Percentiles rank a stretch among this genome's conserved stretches.
phyloP scores from a whole-genome alignment of 1,140 invertebrate species.

The Rhagoletis zephyria region DNA sequence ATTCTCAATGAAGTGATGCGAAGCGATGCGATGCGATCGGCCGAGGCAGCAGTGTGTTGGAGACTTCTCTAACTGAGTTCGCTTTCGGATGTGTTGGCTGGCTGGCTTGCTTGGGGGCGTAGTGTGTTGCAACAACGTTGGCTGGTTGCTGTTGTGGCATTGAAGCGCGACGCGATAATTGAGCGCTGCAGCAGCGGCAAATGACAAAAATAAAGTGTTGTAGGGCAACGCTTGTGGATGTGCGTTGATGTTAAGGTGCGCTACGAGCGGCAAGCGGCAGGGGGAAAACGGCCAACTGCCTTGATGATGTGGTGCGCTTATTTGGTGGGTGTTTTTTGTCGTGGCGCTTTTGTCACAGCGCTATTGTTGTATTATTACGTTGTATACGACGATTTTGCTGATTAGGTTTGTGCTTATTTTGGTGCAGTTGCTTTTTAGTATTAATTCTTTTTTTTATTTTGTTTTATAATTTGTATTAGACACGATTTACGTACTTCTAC shows the following conservation, averaged over 20 bases:
- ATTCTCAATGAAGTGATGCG: neutral
- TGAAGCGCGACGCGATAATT: slow-evolving; percentile 46
- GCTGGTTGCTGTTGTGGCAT: neutral
- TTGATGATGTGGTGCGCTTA: slow-evolving; percentile 8
- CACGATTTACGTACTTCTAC: neutral
- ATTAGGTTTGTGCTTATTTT: neutral
- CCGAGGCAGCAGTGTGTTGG: neutral
- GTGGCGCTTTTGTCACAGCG: slow-evolving; percentile 6
- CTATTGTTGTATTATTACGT: neutral
- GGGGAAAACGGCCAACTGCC: neutral
- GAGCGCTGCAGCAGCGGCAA: slow-evolving; percentile 26
- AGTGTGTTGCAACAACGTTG: slow-evolving; percentile 23
- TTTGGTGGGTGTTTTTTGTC: slow-evolving; percentile 23
- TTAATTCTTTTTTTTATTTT: neutral
- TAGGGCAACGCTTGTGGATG: neutral
- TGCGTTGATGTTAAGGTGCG: neutral
- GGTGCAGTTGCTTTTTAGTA: neutral
- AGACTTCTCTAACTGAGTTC: slow-evolving; percentile 13
- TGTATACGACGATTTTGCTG: neutral
- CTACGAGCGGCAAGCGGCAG: neutral
- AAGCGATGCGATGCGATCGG: neutral
- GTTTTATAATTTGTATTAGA: neutral
- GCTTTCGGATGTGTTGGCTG: neutral
- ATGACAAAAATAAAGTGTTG: slow-evolving; percentile 25
- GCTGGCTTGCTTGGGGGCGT: slow-evolving; percentile 18